Evolutionary conservation across 2,888 invertebrate genomes (phyloP), one percentile per base, ranked within the genome.

Genomic region (Agelastica alni): DNA sequence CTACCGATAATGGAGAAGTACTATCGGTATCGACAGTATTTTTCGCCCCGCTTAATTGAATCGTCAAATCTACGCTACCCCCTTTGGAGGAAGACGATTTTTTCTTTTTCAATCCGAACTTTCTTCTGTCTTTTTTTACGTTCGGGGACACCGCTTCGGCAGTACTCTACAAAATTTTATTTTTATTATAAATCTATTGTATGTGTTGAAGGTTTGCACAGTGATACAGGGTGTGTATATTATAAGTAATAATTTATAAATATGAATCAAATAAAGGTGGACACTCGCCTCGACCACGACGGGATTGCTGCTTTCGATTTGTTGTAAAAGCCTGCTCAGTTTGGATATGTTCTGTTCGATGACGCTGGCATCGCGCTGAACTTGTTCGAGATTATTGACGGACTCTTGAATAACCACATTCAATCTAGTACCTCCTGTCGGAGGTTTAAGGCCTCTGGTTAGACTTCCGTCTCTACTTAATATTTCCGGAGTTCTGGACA

Each of bases 311-410:
- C 60, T 60, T 67, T 81, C 82, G 42, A 82, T 73, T 60, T 79
- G 78, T 58, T 86, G 84, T 57, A 89, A 74, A 47, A 89, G 76
- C 32, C 83, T 78, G 62, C 82, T 80, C 62, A 91, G 74, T 72
- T 88, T 87, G 62, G 83, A 83, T 41, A 90, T 79, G 22, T 86
- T 85, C 61, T 86, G 81, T 73, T 89, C 87, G 14, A 86, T 84
- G 58, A 84, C 81, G 1, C 82, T 82, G 48, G 88, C 77, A 75
- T 86, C 88, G 52, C 83, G 82, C 59, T 84, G 85, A 52, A 83
- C 84, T 37, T 79, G 81, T 61, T 86, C 86, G 54, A 86, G 70
- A 0, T 81, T 81, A 1, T 84, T 82, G 4, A 84, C 81, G 0
- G 86, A 84, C 65, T 88, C 88, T 77, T 87, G 80, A 39, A 87